Conservation (phyloP, 2,888 invertebrate species). For the Nephrotoma guestfalica region DNA sequence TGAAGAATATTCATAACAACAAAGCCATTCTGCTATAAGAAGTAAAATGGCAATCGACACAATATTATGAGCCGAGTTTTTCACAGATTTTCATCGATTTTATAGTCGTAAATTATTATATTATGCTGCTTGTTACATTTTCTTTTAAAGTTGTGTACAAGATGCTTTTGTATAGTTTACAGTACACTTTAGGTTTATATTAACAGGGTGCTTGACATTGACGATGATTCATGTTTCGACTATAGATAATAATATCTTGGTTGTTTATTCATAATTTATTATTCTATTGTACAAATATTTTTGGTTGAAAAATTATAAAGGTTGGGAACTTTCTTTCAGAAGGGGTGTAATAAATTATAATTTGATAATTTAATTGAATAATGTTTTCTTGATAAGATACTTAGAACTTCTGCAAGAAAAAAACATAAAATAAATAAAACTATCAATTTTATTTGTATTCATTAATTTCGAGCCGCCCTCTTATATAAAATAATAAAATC, state of each 20-base stretch:
- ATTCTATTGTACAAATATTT: background rate
- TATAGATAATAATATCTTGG: background rate
- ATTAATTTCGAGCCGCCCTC: background rate
- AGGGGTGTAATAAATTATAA: background rate
- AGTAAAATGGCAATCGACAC: background rate
- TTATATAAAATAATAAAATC: background rate
- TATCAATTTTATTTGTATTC: background rate
- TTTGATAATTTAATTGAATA: background rate
- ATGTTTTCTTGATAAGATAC: background rate
- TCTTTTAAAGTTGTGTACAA: background rate
- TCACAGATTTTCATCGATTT: background rate
- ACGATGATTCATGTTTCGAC: background rate
- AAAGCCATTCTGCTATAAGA: background rate
- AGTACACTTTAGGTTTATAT: background rate
- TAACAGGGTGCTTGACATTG: background rate
- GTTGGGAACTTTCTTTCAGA: background rate
- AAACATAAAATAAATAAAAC: background rate
- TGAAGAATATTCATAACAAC: background rate
- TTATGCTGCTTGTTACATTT: background rate
- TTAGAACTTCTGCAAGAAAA: background rate
- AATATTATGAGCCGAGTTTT: background rate
- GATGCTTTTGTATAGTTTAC: background rate
- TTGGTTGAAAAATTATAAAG: background rate
- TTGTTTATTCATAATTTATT: background rate
- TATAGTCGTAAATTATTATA: background rate